Conservation (phyloP, 1,140 invertebrate genomes). For the Ceratitis capitata region DNA sequence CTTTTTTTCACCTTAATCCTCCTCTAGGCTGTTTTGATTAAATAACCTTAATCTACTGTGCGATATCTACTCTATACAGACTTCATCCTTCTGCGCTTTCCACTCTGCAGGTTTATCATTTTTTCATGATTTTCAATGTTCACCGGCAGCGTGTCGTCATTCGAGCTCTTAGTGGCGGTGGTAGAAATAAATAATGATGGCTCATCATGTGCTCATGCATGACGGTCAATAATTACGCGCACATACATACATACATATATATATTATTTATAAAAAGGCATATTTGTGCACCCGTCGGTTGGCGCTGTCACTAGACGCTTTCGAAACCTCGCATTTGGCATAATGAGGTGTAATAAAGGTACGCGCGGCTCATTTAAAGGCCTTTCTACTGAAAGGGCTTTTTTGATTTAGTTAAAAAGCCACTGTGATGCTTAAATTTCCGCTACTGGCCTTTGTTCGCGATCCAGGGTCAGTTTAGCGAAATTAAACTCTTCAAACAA, state of each 20-base stretch:
- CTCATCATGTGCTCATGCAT: constrained; percentile 25
- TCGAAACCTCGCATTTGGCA: not conserved
- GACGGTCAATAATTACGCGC: not conserved
- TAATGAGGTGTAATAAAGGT: constrained; percentile 6
- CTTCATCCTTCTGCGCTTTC: not conserved
- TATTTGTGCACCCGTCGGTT: not conserved
- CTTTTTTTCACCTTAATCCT: constrained; percentile 25
- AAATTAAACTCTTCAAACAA: too few relatives aligned
- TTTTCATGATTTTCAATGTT: not conserved
- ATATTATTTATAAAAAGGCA: too few relatives aligned
- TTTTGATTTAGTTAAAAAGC: too few relatives aligned
- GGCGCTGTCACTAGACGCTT: not conserved
- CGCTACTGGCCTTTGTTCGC: not conserved
- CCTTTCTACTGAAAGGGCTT: not conserved
- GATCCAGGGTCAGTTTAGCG: not conserved
- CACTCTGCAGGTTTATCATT: constrained; percentile 11
- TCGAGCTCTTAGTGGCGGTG: not conserved
- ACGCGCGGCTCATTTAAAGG: not conserved
- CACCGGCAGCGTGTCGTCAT: not conserved
- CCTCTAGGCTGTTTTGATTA: not conserved
- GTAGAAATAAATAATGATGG: constrained; percentile 16
- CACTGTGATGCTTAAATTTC: not conserved
- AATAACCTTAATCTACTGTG: constrained; percentile 36
- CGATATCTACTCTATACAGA: not conserved
- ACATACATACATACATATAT: not conserved